phyloP scores from a whole-genome alignment of 2,888 invertebrate genomes.

The Eilema depressum region DNA sequence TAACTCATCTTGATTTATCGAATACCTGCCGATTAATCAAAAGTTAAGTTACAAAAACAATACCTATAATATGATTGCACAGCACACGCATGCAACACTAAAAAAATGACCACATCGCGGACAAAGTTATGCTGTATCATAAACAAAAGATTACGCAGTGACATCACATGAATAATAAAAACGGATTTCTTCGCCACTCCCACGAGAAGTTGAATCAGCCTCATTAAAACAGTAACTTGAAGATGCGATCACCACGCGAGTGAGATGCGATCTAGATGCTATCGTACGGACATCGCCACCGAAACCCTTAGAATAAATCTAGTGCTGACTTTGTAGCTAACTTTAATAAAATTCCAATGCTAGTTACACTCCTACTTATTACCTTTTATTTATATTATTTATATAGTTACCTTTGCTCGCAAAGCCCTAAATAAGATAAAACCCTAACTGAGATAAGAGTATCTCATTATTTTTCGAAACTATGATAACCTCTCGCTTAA shows the following conservation, averaged over 20 bases:
- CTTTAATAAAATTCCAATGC: conserved; percentile 37
- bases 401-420: neutral
- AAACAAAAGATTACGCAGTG: conserved; percentile 41
- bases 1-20: neutral
- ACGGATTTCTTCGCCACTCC: conserved; percentile 52
- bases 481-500: neutral
- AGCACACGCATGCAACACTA: neutral
- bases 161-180: conserved; percentile 51
- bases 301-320: conserved; percentile 58
- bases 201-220: conserved; percentile 58
- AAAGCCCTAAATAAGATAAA: neutral
- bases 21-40: neutral
- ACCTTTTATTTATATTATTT: too few species aligned
- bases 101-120: conserved; percentile 23
- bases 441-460: too few species aligned
- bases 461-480: too few species aligned
- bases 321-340: conserved; percentile 44
- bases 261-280: conserved; percentile 75
- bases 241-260: conserved; percentile 83
- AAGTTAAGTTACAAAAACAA: neutral
- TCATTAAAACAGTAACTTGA: conserved; percentile 67
- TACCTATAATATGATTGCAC: neutral
- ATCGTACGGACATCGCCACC: conserved; percentile 62
- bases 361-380: neutral
- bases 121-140: conserved; percentile 28